Evolutionary conservation across 2,888 invertebrate species (phyloP).

Genomic region (Lepidocyrtoides sp.): DNA sequence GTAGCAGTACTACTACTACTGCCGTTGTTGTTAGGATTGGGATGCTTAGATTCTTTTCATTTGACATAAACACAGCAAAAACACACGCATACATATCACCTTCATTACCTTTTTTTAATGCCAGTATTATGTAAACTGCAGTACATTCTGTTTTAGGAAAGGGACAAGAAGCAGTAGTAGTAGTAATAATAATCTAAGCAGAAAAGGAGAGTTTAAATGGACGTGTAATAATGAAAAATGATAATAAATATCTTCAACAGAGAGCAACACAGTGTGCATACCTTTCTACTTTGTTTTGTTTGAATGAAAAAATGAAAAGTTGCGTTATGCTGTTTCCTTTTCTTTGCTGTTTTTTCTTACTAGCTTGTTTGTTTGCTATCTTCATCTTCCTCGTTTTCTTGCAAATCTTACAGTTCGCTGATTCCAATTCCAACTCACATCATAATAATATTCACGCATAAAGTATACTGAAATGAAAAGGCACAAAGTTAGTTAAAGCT

Average conservation of each 20-base stretch:
- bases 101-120: not conserved
- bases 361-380: not conserved
- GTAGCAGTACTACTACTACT: not conserved
- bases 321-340: not conserved
- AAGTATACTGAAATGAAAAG: too few species aligned
- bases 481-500: not conserved
- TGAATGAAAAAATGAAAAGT: not conserved
- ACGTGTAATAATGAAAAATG: slow-evolving; percentile 21
- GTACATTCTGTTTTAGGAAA: not conserved
- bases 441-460: not conserved
- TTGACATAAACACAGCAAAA: not conserved
- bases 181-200: not conserved
- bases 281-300: not conserved
- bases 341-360: not conserved
- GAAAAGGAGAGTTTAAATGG: slow-evolving; percentile 27
- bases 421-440: not conserved
- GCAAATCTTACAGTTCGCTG: slow-evolving; percentile 65
- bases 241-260: slow-evolving; percentile 8
- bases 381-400: not conserved
- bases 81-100: slow-evolving; percentile 2
- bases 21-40: too few species aligned
- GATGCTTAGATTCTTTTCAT: not conserved
- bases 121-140: slow-evolving; percentile 31
- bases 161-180: not conserved
- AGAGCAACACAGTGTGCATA: not conserved